phyloP scores from a whole-genome alignment of 2,797 vertebrate genomes.

The Sitta carolinensis region DNA sequence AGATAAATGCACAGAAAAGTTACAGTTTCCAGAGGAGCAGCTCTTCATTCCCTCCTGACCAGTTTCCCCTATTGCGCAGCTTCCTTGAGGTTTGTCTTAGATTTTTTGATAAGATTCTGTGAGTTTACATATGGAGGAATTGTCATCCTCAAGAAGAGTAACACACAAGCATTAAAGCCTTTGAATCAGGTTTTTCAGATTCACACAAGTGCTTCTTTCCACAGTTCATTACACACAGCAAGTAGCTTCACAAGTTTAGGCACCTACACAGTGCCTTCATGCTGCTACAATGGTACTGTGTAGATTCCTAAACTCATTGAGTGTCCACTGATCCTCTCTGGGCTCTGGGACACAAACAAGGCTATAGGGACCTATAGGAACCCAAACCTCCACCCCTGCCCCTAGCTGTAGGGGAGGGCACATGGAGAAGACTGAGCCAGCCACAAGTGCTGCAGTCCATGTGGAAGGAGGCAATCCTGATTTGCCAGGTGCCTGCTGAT shows the following conservation, averaged over 20 bases:
- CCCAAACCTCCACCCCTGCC: neutral
- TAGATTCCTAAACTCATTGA: neutral
- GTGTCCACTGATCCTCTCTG: neutral
- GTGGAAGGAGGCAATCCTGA: neutral
- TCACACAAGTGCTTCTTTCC: neutral
- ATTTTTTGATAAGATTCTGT: neutral
- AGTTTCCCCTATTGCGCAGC: neutral
- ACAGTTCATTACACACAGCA: neutral
- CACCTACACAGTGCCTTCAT: neutral
- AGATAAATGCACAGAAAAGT: neutral
- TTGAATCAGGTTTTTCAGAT: neutral
- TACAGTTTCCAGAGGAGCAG: neutral
- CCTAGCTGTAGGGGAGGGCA: neutral
- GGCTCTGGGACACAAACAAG: neutral
- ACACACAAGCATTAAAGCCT: neutral
- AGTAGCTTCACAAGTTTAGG: neutral
- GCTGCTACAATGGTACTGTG: neutral
- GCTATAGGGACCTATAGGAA: fast-evolving
- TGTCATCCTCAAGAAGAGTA: fast-evolving
- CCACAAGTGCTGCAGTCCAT: fast-evolving
- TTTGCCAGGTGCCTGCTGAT: neutral
- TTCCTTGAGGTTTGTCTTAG: neutral
- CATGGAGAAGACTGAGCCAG: neutral
- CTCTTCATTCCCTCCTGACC: neutral
- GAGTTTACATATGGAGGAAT: neutral